These are phyloP conservation scores for Lepus europaeus DNA, from an alignment of 2,113 vertebrate genomes.

Conservation along the genomic window DNA sequence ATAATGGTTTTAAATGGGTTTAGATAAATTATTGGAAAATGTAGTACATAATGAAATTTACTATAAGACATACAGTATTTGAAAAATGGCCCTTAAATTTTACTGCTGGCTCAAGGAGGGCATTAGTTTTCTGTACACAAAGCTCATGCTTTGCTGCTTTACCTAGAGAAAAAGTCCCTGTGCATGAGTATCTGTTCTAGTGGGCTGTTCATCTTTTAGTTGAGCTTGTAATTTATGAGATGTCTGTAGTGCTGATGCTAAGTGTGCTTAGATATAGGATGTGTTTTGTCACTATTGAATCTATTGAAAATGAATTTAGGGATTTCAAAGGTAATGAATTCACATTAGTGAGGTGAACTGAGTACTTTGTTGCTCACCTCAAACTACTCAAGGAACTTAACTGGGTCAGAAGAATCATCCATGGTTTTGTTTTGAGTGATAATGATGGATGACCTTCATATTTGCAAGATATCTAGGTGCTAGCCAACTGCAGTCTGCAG, in stretches of 20 bases:
- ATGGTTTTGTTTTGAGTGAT: not conserved
- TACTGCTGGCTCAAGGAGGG: not conserved
- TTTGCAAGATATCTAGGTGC: not conserved
- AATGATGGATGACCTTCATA: not conserved
- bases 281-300: not conserved
- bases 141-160: not conserved
- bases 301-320: not conserved
- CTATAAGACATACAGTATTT: not conserved
- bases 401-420: not conserved
- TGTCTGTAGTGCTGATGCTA: too few species aligned
- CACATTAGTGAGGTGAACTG: not conserved
- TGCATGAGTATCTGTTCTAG: not conserved
- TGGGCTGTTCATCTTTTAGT: not conserved
- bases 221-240: not conserved
- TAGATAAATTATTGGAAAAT: not conserved
- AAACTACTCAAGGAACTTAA: not conserved
- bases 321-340: rapidly evolving
- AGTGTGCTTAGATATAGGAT: not conserved
- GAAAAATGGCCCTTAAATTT: constrained; percentile 15
- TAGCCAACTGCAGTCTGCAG: not conserved
- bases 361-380: not conserved
- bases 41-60: not conserved
- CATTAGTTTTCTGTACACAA: not conserved
- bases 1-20: not conserved
- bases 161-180: constrained; percentile 31